A percentile compares a stretch with the other conserved stretches of the same genome.
These are phyloP conservation scores for Platycheirus albimanus DNA, from an alignment of 2,888 invertebrate genomes.

Conservation along the genomic window DNA sequence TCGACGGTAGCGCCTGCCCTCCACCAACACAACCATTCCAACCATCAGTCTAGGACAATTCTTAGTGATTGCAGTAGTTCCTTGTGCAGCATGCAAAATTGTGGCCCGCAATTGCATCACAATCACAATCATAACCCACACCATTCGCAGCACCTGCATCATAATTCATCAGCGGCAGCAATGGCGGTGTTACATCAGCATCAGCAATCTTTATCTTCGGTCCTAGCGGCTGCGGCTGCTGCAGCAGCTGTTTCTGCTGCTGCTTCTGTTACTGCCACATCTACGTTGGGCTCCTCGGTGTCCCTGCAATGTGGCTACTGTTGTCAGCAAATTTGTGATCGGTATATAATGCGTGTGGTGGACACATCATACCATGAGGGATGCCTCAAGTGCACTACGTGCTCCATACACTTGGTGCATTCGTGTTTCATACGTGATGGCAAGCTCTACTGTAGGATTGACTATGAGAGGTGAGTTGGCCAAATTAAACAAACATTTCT, in stretches of 20 bases:
- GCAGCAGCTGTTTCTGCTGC: conserved; percentile 57
- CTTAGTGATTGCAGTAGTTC: conserved; percentile 73
- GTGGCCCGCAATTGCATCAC: conserved; percentile 75
- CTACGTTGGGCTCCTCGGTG: conserved; percentile 59
- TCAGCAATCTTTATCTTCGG: conserved; percentile 64
- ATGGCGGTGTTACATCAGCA: conserved; percentile 40
- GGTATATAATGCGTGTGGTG: conserved; percentile 89
- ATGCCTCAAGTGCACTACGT: conserved; percentile 90
- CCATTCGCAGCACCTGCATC: conserved; percentile 62
- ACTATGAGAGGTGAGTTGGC: conserved; percentile 89
- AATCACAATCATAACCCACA: conserved; percentile 55
- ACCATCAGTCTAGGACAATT: conserved; percentile 64
- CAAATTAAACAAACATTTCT: neutral
- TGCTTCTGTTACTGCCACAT: conserved; percentile 62
- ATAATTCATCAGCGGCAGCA: conserved; percentile 36
- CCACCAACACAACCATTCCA: conserved; percentile 36
- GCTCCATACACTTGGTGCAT: conserved; percentile 87
- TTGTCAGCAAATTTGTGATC: conserved; percentile 88
- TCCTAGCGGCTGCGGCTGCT: conserved; percentile 68
- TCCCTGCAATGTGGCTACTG: conserved; percentile 86
- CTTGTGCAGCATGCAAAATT: conserved; percentile 72
- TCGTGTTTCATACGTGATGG: conserved; percentile 90
- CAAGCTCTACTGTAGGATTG: conserved; percentile 89
- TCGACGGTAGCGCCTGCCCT: conserved; percentile 22
- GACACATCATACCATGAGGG: conserved; percentile 90